Evolutionary conservation across 2,113 vertebrate genomes (phyloP).

Genomic region (Rattus rattus): DNA sequence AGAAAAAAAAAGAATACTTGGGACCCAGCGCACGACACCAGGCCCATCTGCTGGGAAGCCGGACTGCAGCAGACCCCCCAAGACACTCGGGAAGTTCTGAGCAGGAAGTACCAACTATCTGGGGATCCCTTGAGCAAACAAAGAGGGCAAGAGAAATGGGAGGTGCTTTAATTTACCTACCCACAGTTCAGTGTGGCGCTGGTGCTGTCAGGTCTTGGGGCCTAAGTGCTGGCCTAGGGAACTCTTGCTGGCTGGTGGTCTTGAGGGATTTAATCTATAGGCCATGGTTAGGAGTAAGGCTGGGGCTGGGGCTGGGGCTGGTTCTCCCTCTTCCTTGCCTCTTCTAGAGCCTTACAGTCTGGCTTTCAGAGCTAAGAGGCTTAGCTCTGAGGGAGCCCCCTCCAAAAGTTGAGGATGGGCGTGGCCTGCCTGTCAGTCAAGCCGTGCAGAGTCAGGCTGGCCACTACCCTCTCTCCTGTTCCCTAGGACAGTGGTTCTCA

Average conservation of each 20-base stretch:
- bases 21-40: not conserved
- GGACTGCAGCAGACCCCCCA: not conserved
- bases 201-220: not conserved
- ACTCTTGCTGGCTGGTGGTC: not conserved
- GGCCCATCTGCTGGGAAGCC: not conserved
- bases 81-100: not conserved
- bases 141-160: not conserved
- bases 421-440: not conserved
- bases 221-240: not conserved
- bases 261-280: not conserved
- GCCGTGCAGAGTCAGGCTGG: not conserved
- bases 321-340: not conserved
- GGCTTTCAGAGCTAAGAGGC: not conserved
- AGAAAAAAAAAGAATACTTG: not conserved
- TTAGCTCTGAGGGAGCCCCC: too few relatives aligned
- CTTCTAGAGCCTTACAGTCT: not conserved
- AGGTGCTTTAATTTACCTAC: not conserved
- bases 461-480: not conserved
- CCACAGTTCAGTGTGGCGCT: too few relatives aligned
- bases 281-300: not conserved
- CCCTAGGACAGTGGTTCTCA: not conserved
- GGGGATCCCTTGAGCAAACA: not conserved
- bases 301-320: not conserved
- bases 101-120: not conserved
- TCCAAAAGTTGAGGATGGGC: not conserved